These are phyloP conservation scores for Cynocephalus volans DNA, from an alignment of 2,113 vertebrate species.

Conservation along the genomic window DNA sequence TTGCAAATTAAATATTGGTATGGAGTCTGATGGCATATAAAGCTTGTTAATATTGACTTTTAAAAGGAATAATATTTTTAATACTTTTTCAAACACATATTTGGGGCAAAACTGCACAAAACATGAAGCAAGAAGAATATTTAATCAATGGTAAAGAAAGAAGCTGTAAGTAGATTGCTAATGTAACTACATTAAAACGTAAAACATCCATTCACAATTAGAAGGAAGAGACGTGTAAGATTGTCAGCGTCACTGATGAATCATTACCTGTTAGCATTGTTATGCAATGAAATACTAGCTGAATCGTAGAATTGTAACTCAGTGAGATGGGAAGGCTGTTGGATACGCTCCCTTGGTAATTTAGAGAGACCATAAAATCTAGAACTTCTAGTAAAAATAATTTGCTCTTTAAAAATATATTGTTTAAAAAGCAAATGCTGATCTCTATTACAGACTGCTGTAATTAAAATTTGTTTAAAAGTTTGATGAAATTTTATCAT, in stretches of 20 bases:
- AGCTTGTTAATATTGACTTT: constrained; percentile 10
- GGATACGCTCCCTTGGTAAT: background rate
- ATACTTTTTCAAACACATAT: background rate
- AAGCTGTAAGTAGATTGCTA: background rate
- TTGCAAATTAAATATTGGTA: constrained; percentile 20
- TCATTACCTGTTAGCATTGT: background rate
- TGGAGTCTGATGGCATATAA: background rate
- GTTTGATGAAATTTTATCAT: constrained; percentile 46
- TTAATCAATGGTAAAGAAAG: background rate
- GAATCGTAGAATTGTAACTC: background rate
- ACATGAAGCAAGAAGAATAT: background rate
- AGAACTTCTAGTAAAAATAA: constrained; percentile 2
- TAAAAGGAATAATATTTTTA: background rate
- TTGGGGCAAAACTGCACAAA: background rate
- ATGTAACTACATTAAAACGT: constrained; percentile 2
- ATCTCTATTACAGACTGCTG: background rate
- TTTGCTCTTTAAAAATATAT: background rate
- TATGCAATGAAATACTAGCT: background rate
- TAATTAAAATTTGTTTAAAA: constrained; percentile 50
- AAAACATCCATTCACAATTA: constrained; percentile 5
- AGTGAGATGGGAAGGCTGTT: background rate
- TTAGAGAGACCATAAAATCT: constrained; percentile 40
- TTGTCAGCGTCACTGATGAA: background rate
- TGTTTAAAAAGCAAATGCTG: background rate
- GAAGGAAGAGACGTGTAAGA: background rate